Percentiles rank a stretch among this genome's conserved stretches.
Evolutionary conservation across 2,797 vertebrate genomes (phyloP).

Genomic region (Hipposideros larvatus): DNA sequence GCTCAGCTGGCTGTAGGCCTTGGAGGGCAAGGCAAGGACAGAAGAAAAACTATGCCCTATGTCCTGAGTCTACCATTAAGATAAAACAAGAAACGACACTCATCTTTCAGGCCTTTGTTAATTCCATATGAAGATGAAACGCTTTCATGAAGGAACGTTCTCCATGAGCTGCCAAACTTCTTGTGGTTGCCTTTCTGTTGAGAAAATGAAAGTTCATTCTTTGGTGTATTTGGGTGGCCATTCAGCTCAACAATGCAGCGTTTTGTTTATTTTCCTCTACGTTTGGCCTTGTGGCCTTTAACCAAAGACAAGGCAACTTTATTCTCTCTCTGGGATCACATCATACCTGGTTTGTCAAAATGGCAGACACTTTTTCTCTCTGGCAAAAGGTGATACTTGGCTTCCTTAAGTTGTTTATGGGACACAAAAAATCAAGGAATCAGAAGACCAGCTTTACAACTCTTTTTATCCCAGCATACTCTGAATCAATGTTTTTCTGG

Average conservation of each 20-base stretch:
- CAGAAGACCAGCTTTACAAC: neutral
- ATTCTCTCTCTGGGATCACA: neutral
- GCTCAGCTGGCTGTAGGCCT: constrained; percentile 52
- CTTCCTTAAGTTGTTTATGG: neutral
- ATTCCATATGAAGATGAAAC: constrained; percentile 38
- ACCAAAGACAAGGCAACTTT: neutral
- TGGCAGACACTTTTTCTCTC: neutral
- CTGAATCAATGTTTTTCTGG: constrained; percentile 26
- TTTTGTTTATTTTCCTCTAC: constrained; percentile 59
- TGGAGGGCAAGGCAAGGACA: constrained; percentile 72
- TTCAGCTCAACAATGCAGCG: neutral
- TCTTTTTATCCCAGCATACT: neutral
- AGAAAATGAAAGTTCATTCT: constrained; percentile 69
- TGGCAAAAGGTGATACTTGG: neutral
- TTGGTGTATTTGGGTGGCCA: constrained; percentile 34
- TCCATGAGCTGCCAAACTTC: constrained; percentile 37
- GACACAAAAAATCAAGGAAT: neutral
- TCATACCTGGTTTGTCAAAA: neutral
- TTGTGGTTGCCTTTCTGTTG: constrained; percentile 64
- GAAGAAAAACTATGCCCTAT: constrained; percentile 68
- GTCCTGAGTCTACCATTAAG: constrained; percentile 60
- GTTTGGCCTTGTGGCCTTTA: neutral
- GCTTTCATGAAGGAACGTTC: constrained; percentile 56
- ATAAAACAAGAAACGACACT: constrained; percentile 68
- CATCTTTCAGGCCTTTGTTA: constrained; percentile 6